Conservation (phyloP, 2,113 vertebrate genomes). For the Cnemophilus loriae region DNA sequence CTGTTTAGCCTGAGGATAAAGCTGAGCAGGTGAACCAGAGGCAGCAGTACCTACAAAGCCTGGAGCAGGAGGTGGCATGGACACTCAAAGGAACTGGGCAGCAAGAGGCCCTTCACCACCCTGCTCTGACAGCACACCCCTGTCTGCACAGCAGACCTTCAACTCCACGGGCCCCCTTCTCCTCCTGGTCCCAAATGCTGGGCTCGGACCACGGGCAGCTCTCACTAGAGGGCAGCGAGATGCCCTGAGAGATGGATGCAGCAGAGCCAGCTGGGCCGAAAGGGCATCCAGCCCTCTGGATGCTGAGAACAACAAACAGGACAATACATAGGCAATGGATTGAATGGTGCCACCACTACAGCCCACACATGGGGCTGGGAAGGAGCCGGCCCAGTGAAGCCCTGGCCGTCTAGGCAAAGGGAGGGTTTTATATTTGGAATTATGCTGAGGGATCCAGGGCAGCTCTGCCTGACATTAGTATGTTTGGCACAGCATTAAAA, state of each 20-base stretch:
- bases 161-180: accelerated
- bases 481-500: constrained; percentile 5
- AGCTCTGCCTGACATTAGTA: background rate
- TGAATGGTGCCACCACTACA: accelerated
- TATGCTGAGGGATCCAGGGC: background rate
- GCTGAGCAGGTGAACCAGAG: background rate
- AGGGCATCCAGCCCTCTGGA: background rate
- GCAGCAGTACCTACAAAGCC: background rate
- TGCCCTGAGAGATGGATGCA: background rate
- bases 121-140: background rate
- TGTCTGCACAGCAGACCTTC: accelerated
- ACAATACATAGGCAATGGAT: accelerated
- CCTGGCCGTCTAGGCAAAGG: background rate
- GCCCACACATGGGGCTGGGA: background rate
- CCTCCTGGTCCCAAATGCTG: background rate
- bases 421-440: background rate
- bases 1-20: background rate
- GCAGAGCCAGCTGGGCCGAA: background rate
- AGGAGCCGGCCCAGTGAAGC: background rate
- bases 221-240: background rate
- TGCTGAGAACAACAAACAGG: background rate
- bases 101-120: background rate
- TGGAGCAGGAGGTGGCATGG: background rate
- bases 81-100: background rate
- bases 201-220: background rate